Conservation (phyloP, 2,797 vertebrate species). For the Sitta carolinensis region DNA sequence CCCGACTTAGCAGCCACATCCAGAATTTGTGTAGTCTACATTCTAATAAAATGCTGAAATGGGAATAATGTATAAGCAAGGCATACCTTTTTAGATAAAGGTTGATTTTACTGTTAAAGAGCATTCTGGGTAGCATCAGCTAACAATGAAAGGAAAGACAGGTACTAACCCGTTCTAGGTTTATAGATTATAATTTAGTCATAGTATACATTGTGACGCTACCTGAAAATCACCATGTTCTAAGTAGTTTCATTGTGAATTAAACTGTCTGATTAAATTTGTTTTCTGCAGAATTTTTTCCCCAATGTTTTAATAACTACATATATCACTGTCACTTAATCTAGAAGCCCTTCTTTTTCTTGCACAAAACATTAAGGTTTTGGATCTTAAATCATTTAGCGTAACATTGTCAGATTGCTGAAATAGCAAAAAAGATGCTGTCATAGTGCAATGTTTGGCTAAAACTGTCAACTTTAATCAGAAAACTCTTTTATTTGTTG, state of each 20-base stretch:
- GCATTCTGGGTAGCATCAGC: background rate
- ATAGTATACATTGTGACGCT: background rate
- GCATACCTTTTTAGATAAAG: background rate
- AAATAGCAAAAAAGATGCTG: background rate
- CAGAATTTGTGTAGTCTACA: background rate
- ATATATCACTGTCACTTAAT: slow-evolving; percentile 16
- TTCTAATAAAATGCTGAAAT: slow-evolving; percentile 3
- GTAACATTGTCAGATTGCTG: slow-evolving; percentile 28
- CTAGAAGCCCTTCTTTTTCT: background rate
- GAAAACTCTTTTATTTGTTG: slow-evolving; percentile 27
- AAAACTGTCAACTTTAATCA: slow-evolving; percentile 41
- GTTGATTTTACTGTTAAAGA: background rate
- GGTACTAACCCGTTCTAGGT: background rate
- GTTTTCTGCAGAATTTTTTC: background rate
- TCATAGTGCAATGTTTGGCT: background rate
- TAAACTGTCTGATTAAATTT: background rate
- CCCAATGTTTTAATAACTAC: background rate
- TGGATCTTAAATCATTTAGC: slow-evolving; percentile 29
- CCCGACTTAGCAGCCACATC: background rate
- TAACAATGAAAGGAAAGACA: background rate
- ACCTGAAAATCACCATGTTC: background rate
- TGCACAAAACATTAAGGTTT: slow-evolving; percentile 3
- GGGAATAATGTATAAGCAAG: background rate
- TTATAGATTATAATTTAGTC: background rate
- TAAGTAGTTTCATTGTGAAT: background rate